Evolutionary conservation across 2,797 vertebrate genomes (phyloP), one percentile per base, ranked within the genome.

Genomic region (Schizopygopsis pylzovi): DNA sequence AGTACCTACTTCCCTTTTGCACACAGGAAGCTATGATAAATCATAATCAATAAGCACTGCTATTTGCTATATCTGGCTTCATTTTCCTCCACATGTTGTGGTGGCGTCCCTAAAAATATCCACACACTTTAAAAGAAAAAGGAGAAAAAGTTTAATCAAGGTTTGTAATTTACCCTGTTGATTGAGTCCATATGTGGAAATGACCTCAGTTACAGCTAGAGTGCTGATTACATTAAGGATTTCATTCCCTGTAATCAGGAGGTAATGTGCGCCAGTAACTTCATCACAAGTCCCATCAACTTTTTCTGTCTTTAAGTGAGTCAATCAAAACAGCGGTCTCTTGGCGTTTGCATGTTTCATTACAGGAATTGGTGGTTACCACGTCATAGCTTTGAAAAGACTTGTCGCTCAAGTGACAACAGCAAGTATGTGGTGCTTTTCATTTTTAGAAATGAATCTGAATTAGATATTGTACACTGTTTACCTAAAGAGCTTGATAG

Each of bases 21-120:
- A 67, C 61, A 83, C 15, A 76, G 61, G 82, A 65, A 37, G 79
- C 81, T 67, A 68, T 41, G 83, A 89, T 88, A 81, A 88, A 90
- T 84, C 81, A 81, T 41, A 76, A 90, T 87, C 88, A 84, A 90
- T 92, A 88, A 15, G 22, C 9, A 13, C 59, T 89, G 88, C 86
- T 90, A 86, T 92, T 90, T 91, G 79, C 85, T 49, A 72, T 77
- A 67, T 54, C 76, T 77, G 45, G n/a, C 72, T 67, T 73, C 28
- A 59, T 84, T 85, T 79, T 56, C 39, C 72, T 33, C 75, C 25
- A 41, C 78, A 83, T 43, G 75, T 76, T 79, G 80, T 49, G 75
- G 75, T 71, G 9, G 43, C 2, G 3, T 67, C 37, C 78, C 79
- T 78, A 86, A 90, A 90, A 86, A 85, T 67, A 73, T 75, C 39